Evolutionary conservation across 1,140 invertebrate genomes (phyloP), one percentile per base, ranked within the genome.

Genomic region (Drosophila fuyamai): DNA sequence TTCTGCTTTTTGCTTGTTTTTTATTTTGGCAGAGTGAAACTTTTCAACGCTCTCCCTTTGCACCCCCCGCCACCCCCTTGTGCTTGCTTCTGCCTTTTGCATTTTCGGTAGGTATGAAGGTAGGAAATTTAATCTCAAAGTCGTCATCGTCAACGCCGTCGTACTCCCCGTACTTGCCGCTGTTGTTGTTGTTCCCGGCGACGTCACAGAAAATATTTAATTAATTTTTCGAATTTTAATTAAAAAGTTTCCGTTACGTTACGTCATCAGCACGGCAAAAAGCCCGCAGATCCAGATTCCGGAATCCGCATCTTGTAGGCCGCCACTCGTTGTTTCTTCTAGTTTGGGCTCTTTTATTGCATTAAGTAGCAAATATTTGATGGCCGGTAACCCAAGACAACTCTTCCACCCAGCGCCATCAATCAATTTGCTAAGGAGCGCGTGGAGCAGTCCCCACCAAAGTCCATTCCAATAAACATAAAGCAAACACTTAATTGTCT

Each of bases 191-290:
- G 62, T 76, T 73, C 58, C 65, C 70, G 68, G 18, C 72, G 27
- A 74, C 81, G 82, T 88, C 83, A 86, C 79, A 89, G 62, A 89
- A 88, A 88, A 89, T 88, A 88, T 88, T 88, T 88, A 88, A 88
- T 88, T 88, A 88, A 88, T 88, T 88, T 88, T 89, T 89, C 84
- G 84, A 88, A 88, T 88, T 88, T 88, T 88, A 88, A 88, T 88
- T 88, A 88, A 88, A 88, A 86, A 88, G 84, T 88, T 88, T 88
- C 76, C 83, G 75, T 81, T 79, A 57, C 82, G 79, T 88, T 86
- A 68, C 79, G 81, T 79, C 84, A 68, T 80, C 73, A 58, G 60
- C 76, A 56, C 58, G 76, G 57, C 67, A 54, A 35, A 40, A 32
- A 8, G 29, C 29, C 29, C 5, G 6, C 29, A 32, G 27, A 29